A percentile compares a stretch with the other conserved stretches of the same genome.
phyloP scores from a whole-genome alignment of 2,797 vertebrate genomes.

The Triplophysa bombifrons region DNA sequence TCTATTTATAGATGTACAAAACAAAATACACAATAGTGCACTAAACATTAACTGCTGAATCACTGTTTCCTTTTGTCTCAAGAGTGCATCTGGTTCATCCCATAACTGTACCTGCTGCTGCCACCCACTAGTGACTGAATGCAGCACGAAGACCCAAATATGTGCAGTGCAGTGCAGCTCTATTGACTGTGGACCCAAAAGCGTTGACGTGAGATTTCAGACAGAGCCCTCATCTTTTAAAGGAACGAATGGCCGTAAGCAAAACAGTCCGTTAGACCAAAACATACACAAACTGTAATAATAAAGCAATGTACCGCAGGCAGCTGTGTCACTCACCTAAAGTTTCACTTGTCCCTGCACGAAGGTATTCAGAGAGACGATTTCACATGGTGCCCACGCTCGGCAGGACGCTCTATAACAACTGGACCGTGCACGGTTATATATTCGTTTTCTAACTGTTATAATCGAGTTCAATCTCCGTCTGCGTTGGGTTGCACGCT shows the following conservation, averaged over 20 bases:
- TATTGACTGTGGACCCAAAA: conserved; percentile 7
- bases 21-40: not conserved
- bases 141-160: conserved; percentile 25
- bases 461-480: conserved; percentile 2
- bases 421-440: conserved; percentile 40
- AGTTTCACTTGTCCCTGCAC: conserved; percentile 61
- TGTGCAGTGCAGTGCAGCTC: conserved; percentile 3
- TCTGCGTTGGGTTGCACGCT: not conserved
- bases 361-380: conserved; percentile 52
- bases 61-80: conserved; percentile 25
- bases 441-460: not conserved
- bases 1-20: not conserved
- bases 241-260: not conserved
- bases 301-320: conserved; percentile 16
- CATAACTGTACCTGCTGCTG: conserved; percentile 14
- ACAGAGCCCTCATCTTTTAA: conserved; percentile 14
- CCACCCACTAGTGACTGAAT: conserved; percentile 4
- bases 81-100: not conserved
- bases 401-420: conserved; percentile 35
- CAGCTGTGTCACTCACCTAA: conserved; percentile 50
- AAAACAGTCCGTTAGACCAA: not conserved
- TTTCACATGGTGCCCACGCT: conserved; percentile 61
- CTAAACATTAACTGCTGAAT: conserved; percentile 13
- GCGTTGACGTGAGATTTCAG: conserved; percentile 42
- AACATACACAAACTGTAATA: not conserved